These are phyloP conservation scores for Siderastrea siderea DNA, from an alignment of 92 coral and sea anemone genomes.

Conservation along the genomic window DNA sequence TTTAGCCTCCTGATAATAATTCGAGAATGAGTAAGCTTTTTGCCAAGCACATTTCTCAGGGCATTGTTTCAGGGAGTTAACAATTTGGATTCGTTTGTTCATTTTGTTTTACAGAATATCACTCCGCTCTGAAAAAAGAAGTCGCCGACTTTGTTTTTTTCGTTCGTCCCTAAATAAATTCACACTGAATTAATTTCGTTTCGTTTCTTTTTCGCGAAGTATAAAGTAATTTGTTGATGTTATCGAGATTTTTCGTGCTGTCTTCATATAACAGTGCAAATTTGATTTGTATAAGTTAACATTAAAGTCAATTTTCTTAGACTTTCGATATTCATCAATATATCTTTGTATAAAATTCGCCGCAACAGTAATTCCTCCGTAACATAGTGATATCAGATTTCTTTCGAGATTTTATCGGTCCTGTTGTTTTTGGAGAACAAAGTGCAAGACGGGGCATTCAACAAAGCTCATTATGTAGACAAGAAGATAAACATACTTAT, in stretches of 20 bases:
- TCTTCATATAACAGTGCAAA: slow-evolving; percentile 25
- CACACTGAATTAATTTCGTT: slow-evolving; percentile 9
- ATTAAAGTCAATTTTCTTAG: slow-evolving; percentile 53
- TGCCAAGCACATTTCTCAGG: background rate
- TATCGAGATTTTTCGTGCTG: slow-evolving; percentile 7
- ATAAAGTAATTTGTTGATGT: slow-evolving; percentile 42
- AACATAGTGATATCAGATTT: slow-evolving; percentile 40
- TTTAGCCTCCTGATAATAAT: slow-evolving; percentile 28
- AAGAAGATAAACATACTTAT: slow-evolving; percentile 17
- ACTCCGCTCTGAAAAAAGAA: background rate
- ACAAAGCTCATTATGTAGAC: slow-evolving; percentile 38
- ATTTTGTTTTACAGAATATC: slow-evolving; percentile 7
- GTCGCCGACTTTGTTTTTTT: background rate
- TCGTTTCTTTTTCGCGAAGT: background rate
- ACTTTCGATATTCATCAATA: slow-evolving; percentile 39
- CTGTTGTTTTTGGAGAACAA: slow-evolving; percentile 27
- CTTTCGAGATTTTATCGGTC: slow-evolving; percentile 42
- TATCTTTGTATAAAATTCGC: slow-evolving; percentile 46
- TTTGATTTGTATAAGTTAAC: slow-evolving; percentile 49
- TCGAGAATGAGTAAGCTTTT: slow-evolving; percentile 25
- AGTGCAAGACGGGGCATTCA: slow-evolving; percentile 28
- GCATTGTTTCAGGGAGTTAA: slow-evolving; percentile 34
- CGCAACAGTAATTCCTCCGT: slow-evolving; percentile 40
- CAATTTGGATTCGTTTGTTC: slow-evolving; percentile 17
- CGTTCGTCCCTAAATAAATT: background rate